These are phyloP conservation scores for Malachius bipustulatus DNA, from an alignment of 2,888 invertebrate species.

Conservation along the genomic window DNA sequence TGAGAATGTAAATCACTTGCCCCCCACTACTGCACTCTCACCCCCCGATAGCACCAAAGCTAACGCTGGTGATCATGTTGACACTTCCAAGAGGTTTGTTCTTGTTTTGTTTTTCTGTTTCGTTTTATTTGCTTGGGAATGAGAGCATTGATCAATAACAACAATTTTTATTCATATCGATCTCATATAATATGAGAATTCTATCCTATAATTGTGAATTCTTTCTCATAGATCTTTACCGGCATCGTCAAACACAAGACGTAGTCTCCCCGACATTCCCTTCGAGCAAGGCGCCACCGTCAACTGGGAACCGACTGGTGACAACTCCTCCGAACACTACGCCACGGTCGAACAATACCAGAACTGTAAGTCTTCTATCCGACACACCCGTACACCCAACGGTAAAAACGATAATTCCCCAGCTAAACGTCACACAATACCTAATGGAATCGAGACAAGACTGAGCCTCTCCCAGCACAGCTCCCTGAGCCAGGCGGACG, in stretches of 20 bases:
- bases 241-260: conserved; percentile 47
- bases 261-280: conserved; percentile 78
- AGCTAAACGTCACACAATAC: conserved; percentile 30
- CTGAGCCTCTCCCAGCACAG: conserved; percentile 49
- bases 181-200: too few species aligned
- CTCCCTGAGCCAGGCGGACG: conserved; percentile 43
- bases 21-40: conserved; percentile 29
- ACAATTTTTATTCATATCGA: too few species aligned
- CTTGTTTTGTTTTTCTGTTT: conserved; percentile 1
- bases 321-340: conserved; percentile 74
- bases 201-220: too few species aligned
- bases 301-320: conserved; percentile 40
- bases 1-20: conserved; percentile 42
- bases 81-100: conserved; percentile 34
- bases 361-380: too few species aligned
- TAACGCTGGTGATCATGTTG: conserved; percentile 24
- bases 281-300: conserved; percentile 38
- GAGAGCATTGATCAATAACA: too few species aligned
- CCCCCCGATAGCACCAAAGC: conserved; percentile 24
- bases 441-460: conserved; percentile 34
- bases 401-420: conserved; percentile 9
- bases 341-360: conserved; percentile 54
- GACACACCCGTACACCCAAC: too few species aligned
- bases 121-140: too few species aligned
- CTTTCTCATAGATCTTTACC: conserved; percentile 14